phyloP scores from a whole-genome alignment of 2,888 invertebrate species.

The Chymomyza amoena region DNA sequence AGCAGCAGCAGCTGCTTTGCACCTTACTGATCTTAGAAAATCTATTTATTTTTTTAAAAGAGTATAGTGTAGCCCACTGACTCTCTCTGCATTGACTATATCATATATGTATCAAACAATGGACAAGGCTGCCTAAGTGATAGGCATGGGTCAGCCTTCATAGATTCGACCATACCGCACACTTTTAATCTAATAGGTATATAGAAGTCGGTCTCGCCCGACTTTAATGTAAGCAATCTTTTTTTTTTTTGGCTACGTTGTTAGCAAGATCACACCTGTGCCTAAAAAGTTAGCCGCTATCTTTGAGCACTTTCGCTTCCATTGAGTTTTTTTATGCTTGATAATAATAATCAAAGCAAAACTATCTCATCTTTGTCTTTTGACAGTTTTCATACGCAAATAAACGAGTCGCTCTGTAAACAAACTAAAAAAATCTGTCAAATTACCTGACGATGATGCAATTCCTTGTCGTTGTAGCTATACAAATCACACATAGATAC shows the following conservation, averaged over 20 bases:
- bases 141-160: no score
- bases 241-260: background rate
- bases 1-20: no score
- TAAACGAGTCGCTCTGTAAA: background rate
- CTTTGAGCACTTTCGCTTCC: constrained; percentile 1
- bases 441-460: constrained; percentile 61
- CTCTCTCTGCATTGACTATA: no score
- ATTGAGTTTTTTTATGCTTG: background rate
- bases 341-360: background rate
- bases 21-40: no score
- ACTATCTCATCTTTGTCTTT: constrained; percentile 24
- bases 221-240: no score
- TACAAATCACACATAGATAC: constrained; percentile 19
- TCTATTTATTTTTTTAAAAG: no score
- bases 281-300: constrained; percentile 20
- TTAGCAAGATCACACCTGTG: background rate
- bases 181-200: no score
- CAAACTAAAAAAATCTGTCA: constrained; percentile 34
- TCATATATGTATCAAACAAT: no score
- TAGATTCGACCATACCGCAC: no score
- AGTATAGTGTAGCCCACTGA: no score
- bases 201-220: no score
- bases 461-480: constrained; percentile 38
- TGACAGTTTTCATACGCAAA: constrained; percentile 2
- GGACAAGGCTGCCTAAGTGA: no score